Conservation (phyloP, 2,888 invertebrate species). For the Zaprionus lineosus region DNA sequence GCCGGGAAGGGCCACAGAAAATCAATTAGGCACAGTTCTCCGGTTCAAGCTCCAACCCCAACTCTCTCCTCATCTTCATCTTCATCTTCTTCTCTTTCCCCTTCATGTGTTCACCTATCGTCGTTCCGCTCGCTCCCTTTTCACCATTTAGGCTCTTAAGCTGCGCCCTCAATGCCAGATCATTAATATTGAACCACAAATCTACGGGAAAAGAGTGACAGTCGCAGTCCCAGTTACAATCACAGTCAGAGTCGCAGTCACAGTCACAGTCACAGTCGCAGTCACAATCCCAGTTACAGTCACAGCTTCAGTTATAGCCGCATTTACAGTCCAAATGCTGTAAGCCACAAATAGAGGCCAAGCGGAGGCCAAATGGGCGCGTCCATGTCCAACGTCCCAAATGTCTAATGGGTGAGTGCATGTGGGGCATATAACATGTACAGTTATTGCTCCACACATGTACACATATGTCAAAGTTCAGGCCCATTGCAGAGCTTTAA, state of each 20-base stretch:
- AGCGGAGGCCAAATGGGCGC: conserved; percentile 46
- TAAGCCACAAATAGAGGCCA: conserved; percentile 37
- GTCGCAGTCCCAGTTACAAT: conserved; percentile 9
- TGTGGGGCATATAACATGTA: conserved; percentile 9
- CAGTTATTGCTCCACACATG: too few species aligned
- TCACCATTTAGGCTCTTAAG: conserved; percentile 39
- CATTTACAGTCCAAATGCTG: conserved; percentile 2
- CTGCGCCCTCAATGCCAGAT: conserved; percentile 47
- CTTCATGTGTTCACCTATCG: too few species aligned
- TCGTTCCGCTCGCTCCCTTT: too few species aligned
- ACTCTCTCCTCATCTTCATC: neutral
- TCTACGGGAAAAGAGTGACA: conserved; percentile 26
- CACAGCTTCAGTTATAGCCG: too few species aligned
- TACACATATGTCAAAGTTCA: conserved; percentile 67
- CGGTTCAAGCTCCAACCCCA: too few species aligned
- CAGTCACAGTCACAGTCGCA: too few species aligned
- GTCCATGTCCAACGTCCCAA: conserved; percentile 10
- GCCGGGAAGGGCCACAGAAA: conserved; percentile 37
- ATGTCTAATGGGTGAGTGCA: conserved; percentile 15
- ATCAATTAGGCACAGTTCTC: conserved; percentile 68
- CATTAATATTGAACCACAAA: conserved; percentile 52
- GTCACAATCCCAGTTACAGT: too few species aligned
- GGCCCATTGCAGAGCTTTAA: conserved; percentile 40
- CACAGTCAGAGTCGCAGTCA: conserved; percentile 7
- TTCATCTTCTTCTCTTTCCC: too few species aligned